Base-by-base conservation (phyloP, 2,113 vertebrate genomes). In the Garra rufa region DNA sequence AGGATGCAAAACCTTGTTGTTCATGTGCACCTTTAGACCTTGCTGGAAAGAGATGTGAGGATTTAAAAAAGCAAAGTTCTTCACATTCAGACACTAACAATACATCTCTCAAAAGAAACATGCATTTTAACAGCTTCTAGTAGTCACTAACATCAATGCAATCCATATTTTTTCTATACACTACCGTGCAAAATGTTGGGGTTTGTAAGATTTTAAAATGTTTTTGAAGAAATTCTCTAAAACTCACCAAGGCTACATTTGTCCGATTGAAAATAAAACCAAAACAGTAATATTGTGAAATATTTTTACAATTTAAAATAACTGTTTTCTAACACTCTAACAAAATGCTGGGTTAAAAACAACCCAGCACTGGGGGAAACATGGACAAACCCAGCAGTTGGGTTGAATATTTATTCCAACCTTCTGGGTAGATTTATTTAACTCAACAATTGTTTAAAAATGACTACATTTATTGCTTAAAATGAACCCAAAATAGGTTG, bases 21-120 rank as follows among this genome's bases (percentile, higher is more conserved):
- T 30, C 13, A 19, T 19, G 46, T 75, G 76, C 63, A 84, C 73
- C 77, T 81, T 84, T 81, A 57, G 48, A 87, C 48, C 41, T 52
- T 46, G 57, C 15, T 67, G 26, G 78, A 6, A 13, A 67, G 44
- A 80, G 3, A 48, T 63, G n/a, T 78, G 43, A 74, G 70, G 48
- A 74, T 2, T 17, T 38, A 15, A 13, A 41, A n/a, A 44, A 43
- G 38, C 52, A 78, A 43, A 61, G n/a, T 26, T 28, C 14, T 50
- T 74, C 46, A 52, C 26, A 26, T 75, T 19, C 4, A 50, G 50
- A 17, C 24, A 75, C 2, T 26, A 4, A 76, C 19, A n/a, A 38
- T 76, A 41, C 15, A 8, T 59, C 9, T n/a, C 7, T 48, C 15
- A 63, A 79, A 46, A 46, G 38, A 44, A 63, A 61, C 34, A 46